phyloP scores from a whole-genome alignment of 2,888 invertebrate species.

The Synanthedon vespiformis region DNA sequence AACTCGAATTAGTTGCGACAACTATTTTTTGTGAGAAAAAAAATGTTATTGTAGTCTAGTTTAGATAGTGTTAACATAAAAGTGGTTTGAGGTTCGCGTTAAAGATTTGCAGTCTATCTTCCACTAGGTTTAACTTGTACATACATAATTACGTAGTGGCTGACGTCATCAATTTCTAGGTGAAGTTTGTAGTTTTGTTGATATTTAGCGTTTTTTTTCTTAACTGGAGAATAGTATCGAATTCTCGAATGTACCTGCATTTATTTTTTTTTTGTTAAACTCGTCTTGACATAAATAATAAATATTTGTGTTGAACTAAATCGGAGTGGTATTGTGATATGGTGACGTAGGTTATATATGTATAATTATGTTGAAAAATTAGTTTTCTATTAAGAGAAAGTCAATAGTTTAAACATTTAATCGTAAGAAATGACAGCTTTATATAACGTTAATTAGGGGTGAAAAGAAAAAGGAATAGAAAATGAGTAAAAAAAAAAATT shows the following conservation, averaged over 20 bases:
- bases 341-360: constrained; percentile 18
- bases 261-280: constrained; percentile 66
- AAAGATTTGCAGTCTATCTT: constrained; percentile 70
- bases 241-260: constrained; percentile 73
- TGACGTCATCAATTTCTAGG: constrained; percentile 50
- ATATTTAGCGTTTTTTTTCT: constrained; percentile 47
- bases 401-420: constrained; percentile 57
- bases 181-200: constrained; percentile 53
- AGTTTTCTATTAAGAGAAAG: constrained; percentile 57
- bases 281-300: constrained; percentile 66
- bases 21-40: constrained; percentile 64
- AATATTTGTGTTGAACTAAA: constrained; percentile 50
- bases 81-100: constrained; percentile 58
- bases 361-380: constrained; percentile 25
- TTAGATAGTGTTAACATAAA: constrained; percentile 52
- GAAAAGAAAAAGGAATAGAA: neutral
- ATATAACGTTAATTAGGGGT: constrained; percentile 43
- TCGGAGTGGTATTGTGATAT: constrained; percentile 45
- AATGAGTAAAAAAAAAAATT: constrained; percentile 23
- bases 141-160: constrained; percentile 61
- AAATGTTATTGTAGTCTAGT: constrained; percentile 58
- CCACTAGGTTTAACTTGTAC: constrained; percentile 63
- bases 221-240: constrained; percentile 57
- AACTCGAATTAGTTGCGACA: constrained; percentile 69
- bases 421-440: constrained; percentile 65